These are phyloP conservation scores for Pseudorasbora parva DNA, from an alignment of 2,113 vertebrate species.

Conservation along the genomic window DNA sequence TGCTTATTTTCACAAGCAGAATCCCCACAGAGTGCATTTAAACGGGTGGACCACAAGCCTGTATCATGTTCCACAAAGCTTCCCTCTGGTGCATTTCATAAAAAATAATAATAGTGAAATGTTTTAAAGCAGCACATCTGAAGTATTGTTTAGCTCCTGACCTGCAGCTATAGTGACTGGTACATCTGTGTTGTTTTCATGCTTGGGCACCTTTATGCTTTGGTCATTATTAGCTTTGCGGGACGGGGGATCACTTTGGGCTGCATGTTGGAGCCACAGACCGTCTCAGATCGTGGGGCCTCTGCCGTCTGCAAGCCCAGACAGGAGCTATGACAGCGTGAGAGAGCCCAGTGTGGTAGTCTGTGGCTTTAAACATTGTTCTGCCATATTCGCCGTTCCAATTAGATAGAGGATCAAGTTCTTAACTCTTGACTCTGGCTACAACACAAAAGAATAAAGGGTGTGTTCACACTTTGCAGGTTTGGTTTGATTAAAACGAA, in stretches of 20 bases:
- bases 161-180: background rate
- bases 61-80: conserved; percentile 33
- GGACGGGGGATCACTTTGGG: conserved; percentile 1
- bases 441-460: background rate
- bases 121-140: background rate
- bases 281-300: background rate
- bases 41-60: background rate
- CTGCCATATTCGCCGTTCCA: background rate
- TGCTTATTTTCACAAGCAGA: conserved; percentile 27
- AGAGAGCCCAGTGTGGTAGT: conserved; percentile 17
- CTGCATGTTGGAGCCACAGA: conserved; percentile 8
- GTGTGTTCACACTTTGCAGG: no score
- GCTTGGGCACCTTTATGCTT: conserved; percentile 33
- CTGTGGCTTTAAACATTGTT: conserved; percentile 15
- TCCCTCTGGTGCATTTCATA: background rate
- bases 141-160: background rate
- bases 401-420: background rate
- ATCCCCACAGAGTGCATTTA: conserved; percentile 25
- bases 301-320: conserved; percentile 42
- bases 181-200: conserved; percentile 17
- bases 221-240: conserved; percentile 15
- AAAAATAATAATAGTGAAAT: background rate
- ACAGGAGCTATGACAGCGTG: conserved; percentile 35
- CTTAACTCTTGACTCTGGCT: background rate
- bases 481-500: no score